Percentiles rank a stretch among this genome's conserved stretches.
phyloP scores from a whole-genome alignment of 2,113 vertebrate species.

The Ivindomyrus marchei region DNA sequence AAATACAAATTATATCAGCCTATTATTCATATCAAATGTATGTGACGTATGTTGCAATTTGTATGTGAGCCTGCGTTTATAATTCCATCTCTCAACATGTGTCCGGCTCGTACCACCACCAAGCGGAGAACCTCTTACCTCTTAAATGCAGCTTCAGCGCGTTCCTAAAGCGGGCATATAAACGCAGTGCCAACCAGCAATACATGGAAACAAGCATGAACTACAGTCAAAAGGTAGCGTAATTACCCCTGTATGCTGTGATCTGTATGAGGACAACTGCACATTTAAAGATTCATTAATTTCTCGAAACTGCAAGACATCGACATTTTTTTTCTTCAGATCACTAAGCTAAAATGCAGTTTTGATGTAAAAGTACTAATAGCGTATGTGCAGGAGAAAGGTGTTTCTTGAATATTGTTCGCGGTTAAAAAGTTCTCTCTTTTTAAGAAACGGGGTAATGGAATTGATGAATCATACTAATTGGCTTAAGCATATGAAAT shows the following conservation, averaged over 20 bases:
- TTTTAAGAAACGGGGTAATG: not conserved
- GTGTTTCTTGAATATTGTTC: not conserved
- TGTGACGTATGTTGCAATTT: not conserved
- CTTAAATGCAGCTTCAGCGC: not conserved
- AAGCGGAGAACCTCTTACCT: conserved; percentile 5
- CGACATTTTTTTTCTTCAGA: not conserved
- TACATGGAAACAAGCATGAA: not conserved
- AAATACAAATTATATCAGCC: not conserved
- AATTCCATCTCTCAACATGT: not conserved
- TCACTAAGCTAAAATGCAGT: not conserved
- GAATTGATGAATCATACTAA: not conserved
- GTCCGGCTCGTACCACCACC: conserved; percentile 16
- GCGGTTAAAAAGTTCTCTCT: not conserved
- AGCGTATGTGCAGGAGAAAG: not conserved
- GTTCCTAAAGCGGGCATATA: not conserved
- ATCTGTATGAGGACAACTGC: not conserved
- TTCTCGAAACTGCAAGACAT: not conserved
- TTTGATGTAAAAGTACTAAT: not conserved
- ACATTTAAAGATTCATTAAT: not conserved
- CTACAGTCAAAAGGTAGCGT: not conserved
- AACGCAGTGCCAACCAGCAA: not conserved
- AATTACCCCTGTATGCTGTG: not conserved
- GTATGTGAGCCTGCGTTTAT: not conserved
- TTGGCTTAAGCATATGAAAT: not conserved
- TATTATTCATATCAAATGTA: not conserved